These are phyloP conservation scores for Falcaria lacertinaria DNA, from an alignment of 2,888 invertebrate genomes.

Conservation along the genomic window DNA sequence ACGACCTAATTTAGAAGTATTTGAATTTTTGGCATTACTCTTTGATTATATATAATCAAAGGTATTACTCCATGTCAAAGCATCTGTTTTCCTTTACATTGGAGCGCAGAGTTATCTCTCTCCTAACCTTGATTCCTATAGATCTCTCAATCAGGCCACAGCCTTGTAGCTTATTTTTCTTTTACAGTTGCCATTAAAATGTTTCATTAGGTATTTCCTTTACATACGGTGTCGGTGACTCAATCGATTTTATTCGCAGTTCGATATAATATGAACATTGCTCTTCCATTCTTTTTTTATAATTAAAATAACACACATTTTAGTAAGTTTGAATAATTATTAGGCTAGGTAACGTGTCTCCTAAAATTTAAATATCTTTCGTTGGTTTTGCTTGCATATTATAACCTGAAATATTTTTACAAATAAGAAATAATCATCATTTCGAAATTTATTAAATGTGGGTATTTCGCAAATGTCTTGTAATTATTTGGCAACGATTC, in stretches of 20 bases:
- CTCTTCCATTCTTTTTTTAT: too few species aligned
- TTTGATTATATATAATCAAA: too few species aligned
- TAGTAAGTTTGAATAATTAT: too few species aligned
- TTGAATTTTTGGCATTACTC: too few species aligned
- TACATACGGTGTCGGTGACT: conserved; percentile 46
- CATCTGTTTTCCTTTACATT: conserved; percentile 37
- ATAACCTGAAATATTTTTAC: too few species aligned
- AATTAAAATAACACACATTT: too few species aligned
- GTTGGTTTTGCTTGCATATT: too few species aligned
- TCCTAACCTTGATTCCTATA: conserved; percentile 41
- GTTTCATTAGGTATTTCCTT: conserved; percentile 41
- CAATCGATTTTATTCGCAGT: conserved; percentile 24
- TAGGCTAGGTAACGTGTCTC: too few species aligned
- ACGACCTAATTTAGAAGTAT: too few species aligned
- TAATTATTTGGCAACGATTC: background rate
- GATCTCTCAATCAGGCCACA: conserved; percentile 33
- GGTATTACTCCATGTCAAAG: background rate
- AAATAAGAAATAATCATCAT: too few species aligned
- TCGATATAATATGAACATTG: conserved; percentile 4
- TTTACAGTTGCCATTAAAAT: conserved; percentile 46
- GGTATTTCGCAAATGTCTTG: background rate
- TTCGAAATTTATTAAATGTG: background rate
- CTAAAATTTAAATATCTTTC: too few species aligned
- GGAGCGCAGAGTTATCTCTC: conserved; percentile 34
- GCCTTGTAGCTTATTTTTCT: conserved; percentile 58